A percentile compares a stretch with the other conserved stretches of the same genome.
These are phyloP conservation scores for Vulpes ferrilata DNA, from an alignment of 2,113 vertebrate species.

Conservation along the genomic window DNA sequence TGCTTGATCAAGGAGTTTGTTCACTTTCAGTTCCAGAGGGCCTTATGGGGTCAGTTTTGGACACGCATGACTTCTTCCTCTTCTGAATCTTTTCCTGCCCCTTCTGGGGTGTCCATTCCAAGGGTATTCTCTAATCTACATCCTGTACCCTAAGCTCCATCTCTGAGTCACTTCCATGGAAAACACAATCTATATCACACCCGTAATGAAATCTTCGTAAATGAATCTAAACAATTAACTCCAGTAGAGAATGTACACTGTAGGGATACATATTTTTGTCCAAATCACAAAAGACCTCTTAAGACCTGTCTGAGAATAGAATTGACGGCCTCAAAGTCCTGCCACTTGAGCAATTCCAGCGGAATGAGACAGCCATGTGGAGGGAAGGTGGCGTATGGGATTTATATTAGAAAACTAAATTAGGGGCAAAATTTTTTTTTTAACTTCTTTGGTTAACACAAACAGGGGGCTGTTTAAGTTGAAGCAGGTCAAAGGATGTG, in stretches of 20 bases:
- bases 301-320: not conserved
- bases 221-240: not conserved
- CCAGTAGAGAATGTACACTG: not conserved
- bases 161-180: not conserved
- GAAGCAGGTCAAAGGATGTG: not conserved
- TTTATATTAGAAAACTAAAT: slow-evolving; percentile 41
- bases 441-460: not conserved
- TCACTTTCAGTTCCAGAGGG: not conserved
- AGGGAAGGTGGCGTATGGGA: not conserved
- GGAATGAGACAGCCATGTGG: not conserved
- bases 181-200: not conserved
- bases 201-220: not conserved
- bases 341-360: not conserved
- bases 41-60: not conserved
- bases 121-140: not conserved
- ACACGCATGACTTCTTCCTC: not conserved
- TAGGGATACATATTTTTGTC: not conserved
- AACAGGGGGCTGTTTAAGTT: not conserved
- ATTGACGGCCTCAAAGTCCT: not conserved
- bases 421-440: not conserved
- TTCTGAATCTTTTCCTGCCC: not conserved
- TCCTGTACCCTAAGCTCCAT: not conserved
- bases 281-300: not conserved
- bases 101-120: not conserved
- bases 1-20: not conserved